Percentiles rank a stretch among this genome's conserved stretches.
These are phyloP conservation scores for Tetramorium simillimum DNA, from an alignment of 1,140 invertebrate species.

Conservation along the genomic window DNA sequence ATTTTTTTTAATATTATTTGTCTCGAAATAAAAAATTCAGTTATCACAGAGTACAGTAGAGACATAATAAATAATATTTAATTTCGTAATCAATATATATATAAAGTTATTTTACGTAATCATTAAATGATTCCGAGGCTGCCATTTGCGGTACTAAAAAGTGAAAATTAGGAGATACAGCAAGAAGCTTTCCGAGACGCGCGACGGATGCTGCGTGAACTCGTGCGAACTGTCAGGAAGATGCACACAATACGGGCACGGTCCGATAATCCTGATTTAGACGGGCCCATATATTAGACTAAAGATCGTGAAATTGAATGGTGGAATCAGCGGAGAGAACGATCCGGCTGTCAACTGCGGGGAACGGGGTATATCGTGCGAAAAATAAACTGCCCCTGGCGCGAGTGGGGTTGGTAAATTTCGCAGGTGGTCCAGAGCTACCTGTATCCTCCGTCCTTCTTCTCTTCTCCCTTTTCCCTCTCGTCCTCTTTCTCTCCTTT, in stretches of 20 bases:
- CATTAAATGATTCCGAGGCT: not conserved
- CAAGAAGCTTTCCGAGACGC: not conserved
- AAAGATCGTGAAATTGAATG: slow-evolving; percentile 80
- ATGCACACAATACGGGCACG: slow-evolving; percentile 64
- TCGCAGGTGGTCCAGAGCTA: slow-evolving; percentile 70
- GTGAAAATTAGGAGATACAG: not conserved
- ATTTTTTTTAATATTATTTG: not conserved
- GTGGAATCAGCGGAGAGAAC: slow-evolving; percentile 73
- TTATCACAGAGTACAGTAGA: not conserved
- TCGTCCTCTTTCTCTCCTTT: not conserved
- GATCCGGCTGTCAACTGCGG: slow-evolving; percentile 51
- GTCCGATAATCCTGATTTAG: slow-evolving; percentile 80
- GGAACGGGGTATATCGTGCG: slow-evolving; percentile 50
- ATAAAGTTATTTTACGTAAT: not conserved
- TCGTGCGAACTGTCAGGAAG: slow-evolving; percentile 51
- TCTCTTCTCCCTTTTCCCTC: not conserved
- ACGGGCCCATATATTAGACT: slow-evolving; percentile 77
- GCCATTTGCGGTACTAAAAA: not conserved
- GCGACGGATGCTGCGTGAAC: slow-evolving; percentile 19
- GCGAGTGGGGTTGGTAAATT: slow-evolving; percentile 72
- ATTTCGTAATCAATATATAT: not conserved
- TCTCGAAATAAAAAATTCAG: not conserved
- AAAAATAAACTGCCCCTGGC: slow-evolving; percentile 72
- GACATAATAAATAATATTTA: not conserved
- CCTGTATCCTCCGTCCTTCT: slow-evolving; percentile 30